A percentile compares a stretch with the other conserved stretches of the same genome.
These are phyloP conservation scores for Larimichthys crocea DNA, from an alignment of 2,113 vertebrate genomes.

Conservation along the genomic window DNA sequence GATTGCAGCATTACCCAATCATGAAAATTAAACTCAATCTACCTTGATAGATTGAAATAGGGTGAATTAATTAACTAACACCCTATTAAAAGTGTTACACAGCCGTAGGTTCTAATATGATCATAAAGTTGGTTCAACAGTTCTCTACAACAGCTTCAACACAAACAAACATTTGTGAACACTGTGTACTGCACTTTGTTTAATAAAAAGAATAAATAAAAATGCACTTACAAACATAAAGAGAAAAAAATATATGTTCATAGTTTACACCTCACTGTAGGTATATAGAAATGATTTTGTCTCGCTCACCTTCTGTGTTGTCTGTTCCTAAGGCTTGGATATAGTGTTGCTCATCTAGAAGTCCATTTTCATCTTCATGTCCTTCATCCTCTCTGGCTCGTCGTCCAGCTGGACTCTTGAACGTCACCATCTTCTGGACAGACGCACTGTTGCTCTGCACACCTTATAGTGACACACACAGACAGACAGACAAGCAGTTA, in stretches of 20 bases:
- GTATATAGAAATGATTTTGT: too few relatives aligned
- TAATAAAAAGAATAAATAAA: background rate
- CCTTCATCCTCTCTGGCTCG: constrained; percentile 50
- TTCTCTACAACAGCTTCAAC: background rate
- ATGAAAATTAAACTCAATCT: background rate
- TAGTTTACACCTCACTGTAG: too few relatives aligned
- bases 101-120: background rate
- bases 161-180: background rate
- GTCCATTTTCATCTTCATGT: constrained; percentile 79
- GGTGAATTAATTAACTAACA: background rate
- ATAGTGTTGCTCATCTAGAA: constrained; percentile 88
- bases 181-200: background rate
- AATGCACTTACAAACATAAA: background rate
- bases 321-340: constrained; percentile 86
- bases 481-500: background rate
- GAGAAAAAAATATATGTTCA: too few relatives aligned
- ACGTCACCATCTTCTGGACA: constrained; percentile 80
- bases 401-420: constrained; percentile 82
- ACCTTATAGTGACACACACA: constrained; percentile 62
- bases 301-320: constrained; percentile 83
- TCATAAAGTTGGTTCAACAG: background rate
- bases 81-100: background rate
- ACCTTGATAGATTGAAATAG: background rate
- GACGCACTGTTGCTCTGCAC: constrained; percentile 74
- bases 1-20: background rate